These are phyloP conservation scores for Hafferia zeledoni DNA, from an alignment of 2,797 vertebrate genomes.

Conservation along the genomic window DNA sequence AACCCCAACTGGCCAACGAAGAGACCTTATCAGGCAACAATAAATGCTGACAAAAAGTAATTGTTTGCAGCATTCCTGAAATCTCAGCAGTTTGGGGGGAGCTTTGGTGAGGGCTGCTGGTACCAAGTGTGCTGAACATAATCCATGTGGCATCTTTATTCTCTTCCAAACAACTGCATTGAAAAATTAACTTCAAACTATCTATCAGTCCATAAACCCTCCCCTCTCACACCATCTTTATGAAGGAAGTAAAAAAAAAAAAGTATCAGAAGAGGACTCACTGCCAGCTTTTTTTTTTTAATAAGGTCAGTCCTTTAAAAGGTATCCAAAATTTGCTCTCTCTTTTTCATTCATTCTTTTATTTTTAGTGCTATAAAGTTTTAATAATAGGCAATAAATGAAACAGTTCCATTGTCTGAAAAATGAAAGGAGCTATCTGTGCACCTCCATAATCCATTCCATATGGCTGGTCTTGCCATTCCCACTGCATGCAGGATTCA, in stretches of 20 bases:
- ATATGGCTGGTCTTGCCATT: conserved; percentile 72
- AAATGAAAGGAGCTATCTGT: conserved; percentile 84
- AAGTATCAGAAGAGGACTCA: conserved; percentile 2
- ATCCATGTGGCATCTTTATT: conserved; percentile 9
- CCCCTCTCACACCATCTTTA: conserved; percentile 50
- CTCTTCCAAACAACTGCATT: neutral
- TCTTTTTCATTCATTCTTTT: conserved; percentile 63
- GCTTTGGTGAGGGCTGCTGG: neutral
- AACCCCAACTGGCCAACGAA: neutral
- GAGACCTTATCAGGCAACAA: neutral
- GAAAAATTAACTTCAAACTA: conserved; percentile 14
- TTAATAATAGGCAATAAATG: conserved; percentile 88
- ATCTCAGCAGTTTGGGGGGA: neutral
- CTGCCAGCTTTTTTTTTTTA: conserved; percentile 41
- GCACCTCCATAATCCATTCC: conserved; percentile 81
- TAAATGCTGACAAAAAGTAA: neutral
- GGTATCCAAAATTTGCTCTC: conserved; percentile 41
- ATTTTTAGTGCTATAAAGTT: conserved; percentile 78
- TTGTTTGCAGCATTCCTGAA: neutral
- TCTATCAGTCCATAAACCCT: conserved; percentile 38
- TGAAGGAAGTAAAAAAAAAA: conserved; percentile 34
- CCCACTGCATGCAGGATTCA: neutral
- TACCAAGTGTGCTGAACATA: neutral
- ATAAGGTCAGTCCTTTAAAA: conserved; percentile 56
- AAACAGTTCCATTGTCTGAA: conserved; percentile 85